Evolutionary conservation across 2,797 vertebrate species (phyloP).

Genomic region (Toxotes lorentzi): DNA sequence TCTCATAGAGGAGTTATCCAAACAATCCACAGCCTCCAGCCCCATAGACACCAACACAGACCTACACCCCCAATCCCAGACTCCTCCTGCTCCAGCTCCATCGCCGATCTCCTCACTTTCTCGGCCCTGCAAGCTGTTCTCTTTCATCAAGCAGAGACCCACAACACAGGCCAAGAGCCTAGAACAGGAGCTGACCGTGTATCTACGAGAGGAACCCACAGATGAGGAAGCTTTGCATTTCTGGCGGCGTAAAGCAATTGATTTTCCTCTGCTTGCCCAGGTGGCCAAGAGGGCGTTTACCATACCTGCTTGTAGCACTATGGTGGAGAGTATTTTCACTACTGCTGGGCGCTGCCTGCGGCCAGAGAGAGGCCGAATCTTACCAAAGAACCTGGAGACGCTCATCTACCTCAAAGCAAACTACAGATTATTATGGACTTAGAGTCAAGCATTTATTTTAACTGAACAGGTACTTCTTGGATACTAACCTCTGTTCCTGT

Average conservation of each 20-base stretch:
- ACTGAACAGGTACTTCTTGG: constrained; percentile 39
- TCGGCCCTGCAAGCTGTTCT: constrained; percentile 87
- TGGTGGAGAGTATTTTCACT: constrained; percentile 84
- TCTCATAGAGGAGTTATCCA: constrained; percentile 84
- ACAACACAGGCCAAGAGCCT: constrained; percentile 86
- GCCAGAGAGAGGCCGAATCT: constrained; percentile 75
- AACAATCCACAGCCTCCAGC: constrained; percentile 77
- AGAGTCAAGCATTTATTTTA: constrained; percentile 45
- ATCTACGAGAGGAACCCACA: constrained; percentile 87
- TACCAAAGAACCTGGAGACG: constrained; percentile 88
- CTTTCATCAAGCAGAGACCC: constrained; percentile 89
- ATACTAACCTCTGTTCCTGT: constrained; percentile 47
- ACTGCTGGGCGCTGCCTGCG: constrained; percentile 73
- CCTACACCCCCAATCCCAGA: constrained; percentile 72
- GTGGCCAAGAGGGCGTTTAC: constrained; percentile 87
- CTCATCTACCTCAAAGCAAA: constrained; percentile 89
- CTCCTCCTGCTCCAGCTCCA: constrained; percentile 66
- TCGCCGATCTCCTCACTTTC: constrained; percentile 79
- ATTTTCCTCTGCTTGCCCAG: constrained; percentile 87
- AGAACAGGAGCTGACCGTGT: constrained; percentile 85
- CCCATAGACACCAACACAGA: constrained; percentile 75
- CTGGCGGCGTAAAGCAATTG: constrained; percentile 87
- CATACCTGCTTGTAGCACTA: constrained; percentile 84
- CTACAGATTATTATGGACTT: constrained; percentile 86
- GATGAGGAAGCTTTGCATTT: constrained; percentile 88